Evolutionary conservation across 1,140 invertebrate genomes (phyloP).

Genomic region (Anoplophora glabripennis): DNA sequence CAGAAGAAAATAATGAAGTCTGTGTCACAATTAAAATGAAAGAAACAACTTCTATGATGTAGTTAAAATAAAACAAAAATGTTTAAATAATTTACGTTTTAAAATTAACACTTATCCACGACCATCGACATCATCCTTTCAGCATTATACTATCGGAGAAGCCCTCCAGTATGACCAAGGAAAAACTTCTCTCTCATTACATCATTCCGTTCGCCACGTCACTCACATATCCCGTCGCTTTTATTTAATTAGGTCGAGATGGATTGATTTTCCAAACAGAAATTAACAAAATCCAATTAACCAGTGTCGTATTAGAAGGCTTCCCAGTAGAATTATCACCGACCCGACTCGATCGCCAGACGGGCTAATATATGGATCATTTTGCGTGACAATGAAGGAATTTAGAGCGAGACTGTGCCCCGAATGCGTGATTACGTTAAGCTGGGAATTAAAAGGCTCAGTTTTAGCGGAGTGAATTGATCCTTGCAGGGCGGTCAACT

Average conservation of each 20-base stretch:
- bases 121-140: too few relatives aligned
- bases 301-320: constrained; percentile 14
- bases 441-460: constrained; percentile 25
- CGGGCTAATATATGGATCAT: constrained; percentile 20
- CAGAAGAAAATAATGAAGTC: too few relatives aligned
- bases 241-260: constrained; percentile 6
- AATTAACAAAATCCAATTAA: constrained; percentile 23
- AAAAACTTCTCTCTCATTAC: too few relatives aligned
- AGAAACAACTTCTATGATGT: too few relatives aligned
- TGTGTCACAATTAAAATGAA: too few relatives aligned
- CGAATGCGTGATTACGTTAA: constrained; percentile 25
- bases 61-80: too few relatives aligned
- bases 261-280: constrained; percentile 12
- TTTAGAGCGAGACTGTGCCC: constrained; percentile 21
- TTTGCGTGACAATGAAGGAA: constrained; percentile 21
- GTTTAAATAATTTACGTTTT: too few relatives aligned
- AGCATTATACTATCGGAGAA: too few relatives aligned
- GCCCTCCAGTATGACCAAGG: too few relatives aligned
- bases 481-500: constrained; percentile 13
- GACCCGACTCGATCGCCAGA: background rate
- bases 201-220: background rate
- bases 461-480: constrained; percentile 26
- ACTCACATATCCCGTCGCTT: background rate
- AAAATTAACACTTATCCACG: too few relatives aligned
- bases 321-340: constrained; percentile 9